Evolutionary conservation across 2,113 vertebrate genomes (phyloP).

Genomic region (Benitochromis conjunctus): DNA sequence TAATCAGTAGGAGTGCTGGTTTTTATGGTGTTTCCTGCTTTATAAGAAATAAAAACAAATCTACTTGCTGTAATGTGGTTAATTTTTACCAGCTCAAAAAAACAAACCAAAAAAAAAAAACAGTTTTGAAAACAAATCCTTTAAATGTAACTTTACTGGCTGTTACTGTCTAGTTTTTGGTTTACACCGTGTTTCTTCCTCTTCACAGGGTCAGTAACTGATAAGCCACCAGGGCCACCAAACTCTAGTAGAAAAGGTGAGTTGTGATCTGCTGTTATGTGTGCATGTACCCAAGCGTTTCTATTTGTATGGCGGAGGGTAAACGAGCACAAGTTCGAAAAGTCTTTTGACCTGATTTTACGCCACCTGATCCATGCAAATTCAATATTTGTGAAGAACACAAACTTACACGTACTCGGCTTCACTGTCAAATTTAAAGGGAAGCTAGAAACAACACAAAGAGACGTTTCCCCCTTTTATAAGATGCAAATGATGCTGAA

Average conservation of each 20-base stretch:
- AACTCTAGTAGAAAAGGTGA: conserved; percentile 98
- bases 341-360: conserved; percentile 13
- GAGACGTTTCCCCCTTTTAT: neutral
- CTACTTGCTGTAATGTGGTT: neutral
- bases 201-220: conserved; percentile 90
- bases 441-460: neutral
- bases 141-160: neutral
- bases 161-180: neutral
- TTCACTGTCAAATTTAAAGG: neutral
- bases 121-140: neutral
- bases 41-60: neutral
- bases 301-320: neutral
- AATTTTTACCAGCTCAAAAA: neutral
- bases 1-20: neutral
- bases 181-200: neutral
- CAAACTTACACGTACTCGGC: neutral
- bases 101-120: too few relatives aligned
- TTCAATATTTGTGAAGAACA: conserved; percentile 35
- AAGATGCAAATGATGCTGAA: neutral
- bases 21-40: neutral
- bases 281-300: conserved; percentile 17
- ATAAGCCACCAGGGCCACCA: conserved; percentile 87
- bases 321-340: neutral
- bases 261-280: conserved; percentile 76
- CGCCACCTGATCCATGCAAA: conserved; percentile 9